Base-by-base conservation (phyloP, 2,888 invertebrate species). In the Agelastica alni region DNA sequence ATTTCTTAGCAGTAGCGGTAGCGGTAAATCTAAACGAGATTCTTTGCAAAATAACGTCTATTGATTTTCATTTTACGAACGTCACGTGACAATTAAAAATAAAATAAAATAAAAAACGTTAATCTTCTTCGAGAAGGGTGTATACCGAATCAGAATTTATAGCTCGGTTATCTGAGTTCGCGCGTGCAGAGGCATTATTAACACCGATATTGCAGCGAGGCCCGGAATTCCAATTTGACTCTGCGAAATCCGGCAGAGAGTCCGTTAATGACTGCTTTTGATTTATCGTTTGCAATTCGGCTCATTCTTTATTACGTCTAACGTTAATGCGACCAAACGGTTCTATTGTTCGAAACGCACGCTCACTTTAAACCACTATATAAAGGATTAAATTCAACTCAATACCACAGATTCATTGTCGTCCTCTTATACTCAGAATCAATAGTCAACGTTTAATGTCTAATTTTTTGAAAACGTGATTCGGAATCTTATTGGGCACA, bases 211-310 rank as follows among this genome's bases (percentile, higher is more conserved):
- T 71, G 73, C 68, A 71, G 70, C 72, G 64, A 67, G 68, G 68
- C 59, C 69, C 59, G 74, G 75, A 75, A 75, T 75, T 75, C 69
- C 74, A 75, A 75, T 75, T 76, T 75, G 74, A 70, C 73, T 72
- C 71, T 72, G 70, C 62, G 71, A 73, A 74, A 73, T 73, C 73
- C 73, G 72, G 70, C 67, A 63, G 69, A 39, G 37, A 68, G 67
- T 67, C 66, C 66, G 70, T 71, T 75, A 76, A 76, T 75, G 76
- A 74, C 71, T 67, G 69, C 72, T 74, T 74, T 75, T 75, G 75
- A 75, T 76, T 76, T 75, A 75, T 75, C 68, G 73, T 64, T 69
- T 42, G 69, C 69, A 71, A 70, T 72, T 71, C 71, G 68, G 64
- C 62, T 61, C 70, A 69, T 72, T 75, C 74, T 73, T 75, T 72